Base-by-base conservation (phyloP, 1,140 invertebrate species). In the Agrypnia vestita region DNA sequence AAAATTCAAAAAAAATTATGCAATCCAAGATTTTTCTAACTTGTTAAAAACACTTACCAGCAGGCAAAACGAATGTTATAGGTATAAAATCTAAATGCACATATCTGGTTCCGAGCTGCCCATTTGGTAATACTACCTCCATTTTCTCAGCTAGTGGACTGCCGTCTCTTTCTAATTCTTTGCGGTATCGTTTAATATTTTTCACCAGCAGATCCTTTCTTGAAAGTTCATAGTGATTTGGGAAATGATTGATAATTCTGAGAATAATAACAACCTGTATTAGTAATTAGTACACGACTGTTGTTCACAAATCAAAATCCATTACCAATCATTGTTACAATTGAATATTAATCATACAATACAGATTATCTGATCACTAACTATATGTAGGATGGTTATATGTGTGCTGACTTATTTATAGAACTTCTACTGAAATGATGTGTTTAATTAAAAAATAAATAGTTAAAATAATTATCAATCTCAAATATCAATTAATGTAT, bases 191-290 rank as follows among this genome's bases (percentile, higher is more conserved):
- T 87, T 98, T 98, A 71, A 99, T 97, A 86, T 99, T 99, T 89
- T 98, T 98, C 3, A 98, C 97, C 76, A 99, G 90, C 19, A 98
- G 89, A 90, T 99, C 97, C 89, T 99, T 99, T 1, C 97, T 90
- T 3, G 97, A 97, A 13, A 99, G 88, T 86, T 99, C 97, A 85
- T 98, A 98, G 87, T 99, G 97, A 89, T 97, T 99, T 0, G 96
- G 95, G 87, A 97, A 97, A 86, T 97, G 96, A 90, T 97, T 97
- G 44, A 97, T 97, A 71, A 96, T 90, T 86, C 86, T 87, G 71
- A 67, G 62, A 76, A 59, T 67, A 35, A 35, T 35, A 35, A 35
- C 25, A 35, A 35, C 1, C 6, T 35, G 6, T 35, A 35, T 35
- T 35, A 35, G 25, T 35, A 6, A 35, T 35, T 1, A 35, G 25